Evolutionary conservation across 2,797 vertebrate species (phyloP), one percentile per base, ranked within the genome.

Genomic region (Alfaro cultratus): DNA sequence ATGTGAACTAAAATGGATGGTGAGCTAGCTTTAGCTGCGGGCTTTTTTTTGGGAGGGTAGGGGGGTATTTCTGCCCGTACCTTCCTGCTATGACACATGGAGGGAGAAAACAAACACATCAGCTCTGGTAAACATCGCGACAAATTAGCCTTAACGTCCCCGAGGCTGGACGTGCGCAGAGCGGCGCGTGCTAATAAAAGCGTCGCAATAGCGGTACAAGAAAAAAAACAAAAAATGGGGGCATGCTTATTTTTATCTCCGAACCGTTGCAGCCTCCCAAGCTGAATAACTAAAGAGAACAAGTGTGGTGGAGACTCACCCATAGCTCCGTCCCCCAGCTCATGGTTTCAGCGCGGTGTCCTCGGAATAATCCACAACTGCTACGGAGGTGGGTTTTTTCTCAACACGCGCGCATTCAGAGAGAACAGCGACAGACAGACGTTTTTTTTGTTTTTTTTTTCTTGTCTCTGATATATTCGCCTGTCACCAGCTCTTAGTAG

Each of bases 251-350:
- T 68, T 64, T 41, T 0, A 26, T 34, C n/a, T 2, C 49, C 23
- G 78, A 29, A 83, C 90, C 84, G 87, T 90, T 87, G 86, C 16
- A 41, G 26, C 12, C 53, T 18, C 68, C 39, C 2, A 0, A 47
- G 43, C 71, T 72, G 12, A 26, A 31, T 68, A 31, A 77, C 47
- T 9, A 39, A 41, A 23, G 53, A 16, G n/a, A 15, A 77, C 67
- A 85, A 80, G 85, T 76, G 83, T 72, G 53, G 57, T 5, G 0
- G 36, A 57, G 57, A 93, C 96, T 96, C 90, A 96, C 96, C 96
- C 96, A 96, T 79, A 96, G 95, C 93, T 96, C 96, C 80, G 94
- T 93, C 90, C 96, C 96, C 96, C 96, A 96, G 95, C 96, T 96
- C 96, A 96, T 96, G 96, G 95, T 96, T 95, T 82, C 94, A 93